phyloP scores from a whole-genome alignment of 2,113 vertebrate genomes.

The Caloenas nicobarica region DNA sequence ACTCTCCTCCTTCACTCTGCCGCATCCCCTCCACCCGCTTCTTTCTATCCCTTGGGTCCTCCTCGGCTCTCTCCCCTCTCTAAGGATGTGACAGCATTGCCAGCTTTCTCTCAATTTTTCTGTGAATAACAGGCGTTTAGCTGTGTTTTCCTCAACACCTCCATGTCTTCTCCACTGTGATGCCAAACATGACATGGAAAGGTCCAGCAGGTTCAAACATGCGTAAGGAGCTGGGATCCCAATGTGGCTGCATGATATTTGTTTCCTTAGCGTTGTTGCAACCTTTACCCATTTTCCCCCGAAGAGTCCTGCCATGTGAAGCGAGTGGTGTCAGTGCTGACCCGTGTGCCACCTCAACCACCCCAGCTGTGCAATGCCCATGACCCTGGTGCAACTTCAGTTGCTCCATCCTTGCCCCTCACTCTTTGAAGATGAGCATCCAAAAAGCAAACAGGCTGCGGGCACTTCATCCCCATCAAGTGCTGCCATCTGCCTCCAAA shows the following conservation, averaged over 20 bases:
- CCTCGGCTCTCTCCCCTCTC: background rate
- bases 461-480: background rate
- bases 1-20: background rate
- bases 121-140: background rate
- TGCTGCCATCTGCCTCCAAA: rapidly evolving
- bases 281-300: background rate
- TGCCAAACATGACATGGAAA: background rate
- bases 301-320: background rate
- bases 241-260: background rate
- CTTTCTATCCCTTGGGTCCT: background rate
- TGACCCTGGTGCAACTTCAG: background rate
- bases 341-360: background rate
- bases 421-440: background rate
- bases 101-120: background rate
- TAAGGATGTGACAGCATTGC: background rate
- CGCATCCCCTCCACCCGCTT: background rate
- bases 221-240: background rate
- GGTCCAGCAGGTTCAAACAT: background rate
- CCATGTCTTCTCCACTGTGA: rapidly evolving
- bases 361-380: background rate
- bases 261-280: background rate
- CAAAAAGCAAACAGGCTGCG: background rate
- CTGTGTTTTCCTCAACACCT: background rate
- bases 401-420: background rate
- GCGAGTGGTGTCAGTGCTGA: background rate